Base-by-base conservation (phyloP, 2,113 vertebrate genomes). In the Cromileptes altivelis region DNA sequence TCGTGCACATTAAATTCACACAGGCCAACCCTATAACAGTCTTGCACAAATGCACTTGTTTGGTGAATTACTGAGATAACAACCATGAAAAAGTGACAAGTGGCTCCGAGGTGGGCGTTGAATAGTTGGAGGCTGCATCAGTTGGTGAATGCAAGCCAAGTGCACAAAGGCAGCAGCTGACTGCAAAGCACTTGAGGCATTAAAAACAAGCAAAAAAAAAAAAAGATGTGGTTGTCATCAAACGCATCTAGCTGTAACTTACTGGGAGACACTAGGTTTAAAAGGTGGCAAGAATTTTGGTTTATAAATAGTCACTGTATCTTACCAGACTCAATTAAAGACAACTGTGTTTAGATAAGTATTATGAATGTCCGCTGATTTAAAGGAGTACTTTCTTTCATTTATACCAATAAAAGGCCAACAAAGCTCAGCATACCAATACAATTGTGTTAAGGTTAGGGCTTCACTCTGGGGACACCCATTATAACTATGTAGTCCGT, bases 81-180 rank as follows among this genome's bases (percentile, higher is more conserved):
- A 79, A 21, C 57, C 55, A 7, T 61, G 68, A 72, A 86, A 70
- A 88, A 78, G 82, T 89, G 88, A 78, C 91, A 86, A 83, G 74
- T 75, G 79, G 79, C 86, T 89, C 67, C 0, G 56, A 85, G 90
- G 91, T 87, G 84, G 90, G 77, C 33, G 56, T 47, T 72, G 56
- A 82, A 80, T 58, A 68, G 82, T 70, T 45, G 78, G 58, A 84
- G 84, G 84, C 78, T 83, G 88, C 78, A 56, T 80, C 68, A 61
- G 61, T 53, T 45, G 53, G 55, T 81, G 82, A 86, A 62, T 1
- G 21, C n/a, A 19, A 70, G 67, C 49, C 47, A 72, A 75, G 80
- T 17, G 53, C 78, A 82, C 23, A 25, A 74, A 78, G 62, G 13
- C 75, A 70, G 70, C 42, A 5, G 69, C 30, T 72, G 75, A 80